Base-by-base conservation (phyloP, 2,888 invertebrate genomes). In the Ectemnius cavifrons region DNA sequence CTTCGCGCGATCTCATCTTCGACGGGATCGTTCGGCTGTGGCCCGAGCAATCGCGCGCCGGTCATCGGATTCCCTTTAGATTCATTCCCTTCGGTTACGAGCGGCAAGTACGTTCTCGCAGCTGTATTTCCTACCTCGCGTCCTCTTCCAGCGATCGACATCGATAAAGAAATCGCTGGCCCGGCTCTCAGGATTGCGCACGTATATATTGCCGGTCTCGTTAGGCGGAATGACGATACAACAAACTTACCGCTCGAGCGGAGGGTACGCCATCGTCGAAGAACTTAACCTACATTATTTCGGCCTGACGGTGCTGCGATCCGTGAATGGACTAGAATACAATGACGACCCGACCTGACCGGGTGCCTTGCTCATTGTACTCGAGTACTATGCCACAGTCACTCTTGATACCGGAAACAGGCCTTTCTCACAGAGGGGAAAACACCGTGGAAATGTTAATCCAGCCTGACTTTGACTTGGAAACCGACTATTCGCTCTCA, bases 151-250 rank as follows among this genome's bases (percentile, higher is more conserved):
- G 23, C 65, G 72, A 81, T 77, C 68, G 13, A 28, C 69, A 80
- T 82, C 73, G 78, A 67, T 65, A 62, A 78, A 74, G 64, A 75
- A 76, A 58, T 56, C 67, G 57, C 59, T 23, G 45, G 23, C 14
- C 57, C 59, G 49, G 28, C 64, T 37, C 37, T 37, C 37, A 11
- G 37, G 37, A 37, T 37, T 37, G 37, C 37, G 56, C 23, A 61
- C 63, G 63, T 46, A 63, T 47, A 47, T 77, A 37, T 37, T 11
- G 37, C 37, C 67, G 61, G 61, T 56, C 71, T 84, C 77, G 81
- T 84, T 81, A 84, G 74, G 45, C 64, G 45, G 75, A 60, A 75
- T 80, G 84, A 84, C 84, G 77, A 66, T 61, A 81, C 78, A 79
- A 75, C 71, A 74, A 79, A 75, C 71, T 74, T 70, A 16, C 58